Conservation (phyloP, 1,140 invertebrate genomes). For the Drosophila rhopaloa region DNA sequence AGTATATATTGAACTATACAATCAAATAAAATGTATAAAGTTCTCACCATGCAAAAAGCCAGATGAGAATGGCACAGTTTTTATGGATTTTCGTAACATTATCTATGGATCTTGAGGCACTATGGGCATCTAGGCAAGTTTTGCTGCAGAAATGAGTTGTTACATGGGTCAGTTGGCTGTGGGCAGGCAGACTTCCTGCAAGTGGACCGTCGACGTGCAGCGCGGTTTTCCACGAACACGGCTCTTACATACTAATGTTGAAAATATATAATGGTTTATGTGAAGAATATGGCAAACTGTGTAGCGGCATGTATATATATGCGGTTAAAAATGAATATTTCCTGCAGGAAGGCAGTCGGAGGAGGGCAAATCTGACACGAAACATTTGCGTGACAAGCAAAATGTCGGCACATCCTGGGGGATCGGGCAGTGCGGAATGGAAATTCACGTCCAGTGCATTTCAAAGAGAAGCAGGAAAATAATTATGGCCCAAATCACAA, state of each 20-base stretch:
- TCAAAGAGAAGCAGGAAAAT: constrained; percentile 48
- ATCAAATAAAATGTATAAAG: no score
- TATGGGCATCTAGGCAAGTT: constrained; percentile 2
- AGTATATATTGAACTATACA: no score
- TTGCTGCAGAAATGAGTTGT: constrained; percentile 37
- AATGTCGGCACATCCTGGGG: constrained; percentile 49
- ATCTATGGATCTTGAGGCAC: not conserved
- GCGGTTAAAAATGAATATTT: constrained; percentile 37
- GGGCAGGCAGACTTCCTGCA: constrained; percentile 33
- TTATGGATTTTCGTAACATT: not conserved
- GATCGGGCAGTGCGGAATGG: not conserved
- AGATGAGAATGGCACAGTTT: no score
- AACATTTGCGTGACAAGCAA: constrained; percentile 75
- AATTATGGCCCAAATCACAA: constrained; percentile 66
- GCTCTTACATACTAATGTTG: constrained; percentile 22
- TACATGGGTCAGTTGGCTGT: constrained; percentile 51
- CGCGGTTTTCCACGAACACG: constrained; percentile 34
- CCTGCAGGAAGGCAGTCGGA: constrained; percentile 55
- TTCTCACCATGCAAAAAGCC: no score
- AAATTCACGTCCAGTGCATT: constrained; percentile 29
- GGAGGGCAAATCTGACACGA: constrained; percentile 71
- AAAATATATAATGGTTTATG: constrained; percentile 27
- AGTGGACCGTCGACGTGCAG: constrained; percentile 57
- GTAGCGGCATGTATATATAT: constrained; percentile 16
- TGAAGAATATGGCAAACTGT: constrained; percentile 20